Conservation (phyloP, 2,113 vertebrate species). For the Leptobrachium leishanense region DNA sequence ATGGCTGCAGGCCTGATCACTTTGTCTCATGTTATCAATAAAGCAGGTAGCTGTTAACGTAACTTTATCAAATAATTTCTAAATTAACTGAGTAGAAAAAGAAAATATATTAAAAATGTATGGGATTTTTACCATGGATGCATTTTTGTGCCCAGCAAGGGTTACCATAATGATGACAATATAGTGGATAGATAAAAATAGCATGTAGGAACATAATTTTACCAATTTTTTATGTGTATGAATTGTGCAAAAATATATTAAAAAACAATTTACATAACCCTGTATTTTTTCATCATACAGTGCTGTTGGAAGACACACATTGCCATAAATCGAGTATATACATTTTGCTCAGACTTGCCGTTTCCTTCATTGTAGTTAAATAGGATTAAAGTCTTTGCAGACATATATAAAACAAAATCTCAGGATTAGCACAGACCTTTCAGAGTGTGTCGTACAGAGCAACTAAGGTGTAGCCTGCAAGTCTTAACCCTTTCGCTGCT, state of each 20-base stretch:
- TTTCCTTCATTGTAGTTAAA: slow-evolving; percentile 14
- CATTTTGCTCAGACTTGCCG: slow-evolving; percentile 7
- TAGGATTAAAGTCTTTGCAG: slow-evolving; percentile 41
- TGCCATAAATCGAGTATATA: not conserved
- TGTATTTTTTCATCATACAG: no score
- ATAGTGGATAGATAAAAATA: not conserved
- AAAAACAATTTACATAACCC: no score
- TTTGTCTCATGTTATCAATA: no score
- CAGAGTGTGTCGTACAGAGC: slow-evolving; percentile 16
- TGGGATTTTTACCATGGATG: not conserved
- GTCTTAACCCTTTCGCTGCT: no score
- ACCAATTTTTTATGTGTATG: no score
- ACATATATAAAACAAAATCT: slow-evolving; percentile 43
- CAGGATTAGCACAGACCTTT: slow-evolving; percentile 21
- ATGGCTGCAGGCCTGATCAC: not conserved
- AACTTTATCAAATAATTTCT: no score
- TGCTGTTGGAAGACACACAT: not conserved
- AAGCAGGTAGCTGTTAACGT: no score
- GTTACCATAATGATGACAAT: no score
- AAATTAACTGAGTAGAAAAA: no score
- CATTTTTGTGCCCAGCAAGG: not conserved
- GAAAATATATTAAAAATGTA: no score
- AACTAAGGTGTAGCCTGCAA: not conserved
- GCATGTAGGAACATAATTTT: no score
- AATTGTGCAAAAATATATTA: no score